Evolutionary conservation across 2,113 vertebrate species (phyloP).

Genomic region (Theropithecus gelada): DNA sequence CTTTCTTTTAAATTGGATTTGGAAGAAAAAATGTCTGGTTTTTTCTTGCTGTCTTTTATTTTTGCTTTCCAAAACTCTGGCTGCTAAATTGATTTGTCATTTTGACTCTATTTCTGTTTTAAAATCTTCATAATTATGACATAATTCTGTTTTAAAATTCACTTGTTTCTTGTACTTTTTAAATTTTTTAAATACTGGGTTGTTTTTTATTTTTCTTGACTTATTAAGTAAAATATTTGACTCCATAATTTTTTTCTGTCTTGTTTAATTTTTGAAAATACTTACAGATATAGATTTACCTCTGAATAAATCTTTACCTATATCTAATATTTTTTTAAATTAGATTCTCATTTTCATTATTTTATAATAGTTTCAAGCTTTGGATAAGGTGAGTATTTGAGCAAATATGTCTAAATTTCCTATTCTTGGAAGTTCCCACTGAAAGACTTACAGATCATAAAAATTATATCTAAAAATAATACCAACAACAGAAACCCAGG

Average conservation of each 20-base stretch:
- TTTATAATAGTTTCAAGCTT: not conserved
- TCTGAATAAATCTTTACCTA: slow-evolving; percentile 1
- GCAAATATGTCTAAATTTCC: not conserved
- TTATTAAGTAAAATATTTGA: not conserved
- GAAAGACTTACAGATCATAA: not conserved
- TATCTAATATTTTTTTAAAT: not conserved
- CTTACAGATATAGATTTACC: not conserved
- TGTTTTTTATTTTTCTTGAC: not conserved
- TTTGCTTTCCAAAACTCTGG: not conserved
- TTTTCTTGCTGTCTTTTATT: not conserved
- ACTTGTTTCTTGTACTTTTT: not conserved
- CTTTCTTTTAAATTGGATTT: slow-evolving; percentile 2
- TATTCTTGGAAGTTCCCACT: not conserved
- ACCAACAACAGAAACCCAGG: not conserved
- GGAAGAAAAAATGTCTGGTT: not conserved
- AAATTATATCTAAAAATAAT: not conserved
- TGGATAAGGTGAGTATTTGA: not conserved
- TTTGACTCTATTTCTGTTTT: not conserved
- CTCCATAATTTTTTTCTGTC: not conserved
- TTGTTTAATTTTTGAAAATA: not conserved
- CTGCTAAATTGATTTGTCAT: not conserved
- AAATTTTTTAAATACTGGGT: not conserved
- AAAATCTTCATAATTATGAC: not conserved
- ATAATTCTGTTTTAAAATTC: not conserved
- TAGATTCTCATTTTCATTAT: not conserved